phyloP scores from a whole-genome alignment of 2,113 vertebrate species.

The Mobula birostris region DNA sequence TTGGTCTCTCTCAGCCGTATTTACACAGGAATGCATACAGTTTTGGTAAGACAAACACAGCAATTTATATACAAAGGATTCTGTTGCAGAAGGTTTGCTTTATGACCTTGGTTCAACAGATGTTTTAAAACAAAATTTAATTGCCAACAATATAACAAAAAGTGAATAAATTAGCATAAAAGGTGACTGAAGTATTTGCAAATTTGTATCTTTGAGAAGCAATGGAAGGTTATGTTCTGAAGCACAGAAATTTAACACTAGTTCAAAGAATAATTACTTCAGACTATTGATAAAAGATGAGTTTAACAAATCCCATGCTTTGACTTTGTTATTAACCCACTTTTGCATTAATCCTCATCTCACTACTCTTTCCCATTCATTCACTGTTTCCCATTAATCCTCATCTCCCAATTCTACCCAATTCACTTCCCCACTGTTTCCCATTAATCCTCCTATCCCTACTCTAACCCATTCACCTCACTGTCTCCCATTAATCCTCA shows the following conservation, averaged over 20 bases:
- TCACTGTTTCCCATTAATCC: too few relatives aligned
- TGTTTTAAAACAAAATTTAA: background rate
- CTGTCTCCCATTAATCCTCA: too few relatives aligned
- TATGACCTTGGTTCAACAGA: background rate
- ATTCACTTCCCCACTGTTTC: too few relatives aligned
- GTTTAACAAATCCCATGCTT: background rate
- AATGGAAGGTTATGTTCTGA: background rate
- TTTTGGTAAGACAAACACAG: conserved; percentile 24
- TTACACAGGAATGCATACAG: conserved; percentile 39
- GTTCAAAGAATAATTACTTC: background rate
- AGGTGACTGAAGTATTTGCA: background rate
- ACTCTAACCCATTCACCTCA: too few relatives aligned
- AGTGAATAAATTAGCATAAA: background rate
- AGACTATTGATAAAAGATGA: background rate
- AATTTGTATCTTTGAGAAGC: background rate
- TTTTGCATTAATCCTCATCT: too few relatives aligned
- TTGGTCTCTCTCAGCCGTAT: conserved; percentile 38
- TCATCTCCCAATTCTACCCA: too few relatives aligned
- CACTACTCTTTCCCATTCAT: too few relatives aligned
- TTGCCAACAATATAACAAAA: background rate
- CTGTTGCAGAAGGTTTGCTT: background rate
- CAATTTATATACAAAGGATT: background rate
- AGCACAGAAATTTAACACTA: background rate
- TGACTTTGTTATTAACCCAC: background rate
- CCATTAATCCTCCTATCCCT: too few relatives aligned